These are phyloP conservation scores for Tiliacea citrago DNA, from an alignment of 2,888 invertebrate species.

Conservation along the genomic window DNA sequence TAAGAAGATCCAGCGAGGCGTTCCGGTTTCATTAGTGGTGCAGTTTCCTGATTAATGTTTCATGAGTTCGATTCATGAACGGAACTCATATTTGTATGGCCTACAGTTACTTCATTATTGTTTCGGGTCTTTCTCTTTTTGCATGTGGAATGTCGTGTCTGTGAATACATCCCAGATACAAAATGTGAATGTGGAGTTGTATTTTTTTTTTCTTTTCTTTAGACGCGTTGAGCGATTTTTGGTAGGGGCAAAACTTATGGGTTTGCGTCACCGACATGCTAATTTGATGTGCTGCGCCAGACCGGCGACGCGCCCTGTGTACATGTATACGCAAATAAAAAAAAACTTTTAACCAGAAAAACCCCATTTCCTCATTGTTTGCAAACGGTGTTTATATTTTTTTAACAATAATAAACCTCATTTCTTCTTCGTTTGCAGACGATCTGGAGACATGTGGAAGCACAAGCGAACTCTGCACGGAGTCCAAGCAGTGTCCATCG, in stretches of 20 bases:
- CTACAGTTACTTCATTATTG: not conserved
- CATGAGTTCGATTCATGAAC: conserved; percentile 26
- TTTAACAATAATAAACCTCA: too few species aligned
- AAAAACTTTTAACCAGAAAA: too few species aligned
- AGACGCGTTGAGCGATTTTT: too few species aligned
- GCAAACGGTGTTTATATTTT: conserved; percentile 77
- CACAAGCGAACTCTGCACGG: conserved; percentile 87
- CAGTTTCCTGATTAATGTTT: too few species aligned
- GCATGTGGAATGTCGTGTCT: not conserved
- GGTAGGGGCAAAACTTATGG: too few species aligned
- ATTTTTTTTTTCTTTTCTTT: not conserved
- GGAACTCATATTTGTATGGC: conserved; percentile 8
- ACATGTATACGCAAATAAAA: too few species aligned
- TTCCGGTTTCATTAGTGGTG: too few species aligned
- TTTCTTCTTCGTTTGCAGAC: conserved; percentile 71
- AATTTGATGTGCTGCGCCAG: too few species aligned
- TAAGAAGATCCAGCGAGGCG: too few species aligned
- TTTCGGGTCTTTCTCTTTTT: conserved; percentile 11
- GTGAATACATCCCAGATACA: not conserved
- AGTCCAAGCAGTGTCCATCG: conserved; percentile 70
- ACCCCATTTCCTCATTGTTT: conserved; percentile 25
- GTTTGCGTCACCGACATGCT: too few species aligned
- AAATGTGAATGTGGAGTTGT: not conserved
- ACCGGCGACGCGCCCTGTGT: too few species aligned
- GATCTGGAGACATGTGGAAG: conserved; percentile 89